These are phyloP conservation scores for Dryobates pubescens DNA, from an alignment of 2,797 vertebrate species.

Conservation along the genomic window DNA sequence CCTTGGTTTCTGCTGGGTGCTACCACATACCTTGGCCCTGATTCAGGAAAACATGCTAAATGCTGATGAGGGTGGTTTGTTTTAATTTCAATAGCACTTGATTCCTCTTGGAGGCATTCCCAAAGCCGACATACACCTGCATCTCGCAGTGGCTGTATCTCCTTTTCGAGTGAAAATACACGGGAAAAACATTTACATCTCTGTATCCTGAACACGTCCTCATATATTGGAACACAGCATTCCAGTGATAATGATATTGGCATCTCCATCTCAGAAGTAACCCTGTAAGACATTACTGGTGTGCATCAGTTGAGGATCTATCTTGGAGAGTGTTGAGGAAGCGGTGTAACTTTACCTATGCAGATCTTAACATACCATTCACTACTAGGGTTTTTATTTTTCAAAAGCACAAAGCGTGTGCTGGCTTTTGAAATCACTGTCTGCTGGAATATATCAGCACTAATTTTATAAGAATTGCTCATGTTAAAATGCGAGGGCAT, in stretches of 20 bases:
- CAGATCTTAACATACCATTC: slow-evolving; percentile 46
- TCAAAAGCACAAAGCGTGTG: slow-evolving; percentile 50
- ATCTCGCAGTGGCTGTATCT: slow-evolving; percentile 30
- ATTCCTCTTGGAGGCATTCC: slow-evolving; percentile 49
- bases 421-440: slow-evolving; percentile 66
- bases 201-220: not conserved
- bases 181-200: not conserved
- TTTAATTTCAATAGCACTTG: slow-evolving; percentile 45
- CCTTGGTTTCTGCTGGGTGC: not conserved
- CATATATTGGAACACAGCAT: not conserved
- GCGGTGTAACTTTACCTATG: slow-evolving; percentile 59
- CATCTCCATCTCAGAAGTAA: not conserved
- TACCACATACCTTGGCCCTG: slow-evolving; percentile 5
- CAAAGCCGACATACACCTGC: slow-evolving; percentile 56
- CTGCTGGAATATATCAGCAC: slow-evolving; percentile 71
- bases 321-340: slow-evolving; percentile 44
- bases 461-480: slow-evolving; percentile 73
- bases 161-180: slow-evolving; percentile 2
- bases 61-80: slow-evolving; percentile 20
- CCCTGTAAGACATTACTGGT: not conserved
- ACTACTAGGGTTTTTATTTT: not conserved
- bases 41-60: slow-evolving; percentile 41
- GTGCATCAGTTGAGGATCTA: not conserved
- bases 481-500: slow-evolving; percentile 69
- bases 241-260: not conserved